Evolutionary conservation across 1,140 invertebrate species (phyloP).

Genomic region (Coptotermes formosanus): DNA sequence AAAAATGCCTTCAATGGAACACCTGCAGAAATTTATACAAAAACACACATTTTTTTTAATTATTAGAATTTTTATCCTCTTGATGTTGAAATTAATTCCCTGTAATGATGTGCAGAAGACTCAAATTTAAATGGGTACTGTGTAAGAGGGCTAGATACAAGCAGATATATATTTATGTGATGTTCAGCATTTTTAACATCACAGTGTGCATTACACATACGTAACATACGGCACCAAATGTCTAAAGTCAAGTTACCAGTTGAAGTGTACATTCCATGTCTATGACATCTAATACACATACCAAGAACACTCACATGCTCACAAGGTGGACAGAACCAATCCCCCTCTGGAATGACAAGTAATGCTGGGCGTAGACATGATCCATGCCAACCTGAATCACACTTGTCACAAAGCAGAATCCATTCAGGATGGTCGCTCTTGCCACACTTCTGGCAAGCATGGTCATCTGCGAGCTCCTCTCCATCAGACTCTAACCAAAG

Average conservation of each 20-base stretch:
- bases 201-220: too few species aligned
- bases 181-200: too few species aligned
- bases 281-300: too few species aligned
- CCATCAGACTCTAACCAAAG: conserved; percentile 29
- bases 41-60: not conserved
- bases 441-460: conserved; percentile 80
- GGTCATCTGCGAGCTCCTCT: conserved; percentile 57
- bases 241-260: too few species aligned
- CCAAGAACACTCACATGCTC: conserved; percentile 62
- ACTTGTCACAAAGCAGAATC: conserved; percentile 92
- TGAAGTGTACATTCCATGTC: too few species aligned
- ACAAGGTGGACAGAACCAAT: conserved; percentile 97
- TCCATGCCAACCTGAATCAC: conserved; percentile 93
- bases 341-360: conserved; percentile 90
- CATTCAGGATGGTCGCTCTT: conserved; percentile 92
- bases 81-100: too few species aligned
- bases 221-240: too few species aligned
- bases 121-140: too few species aligned
- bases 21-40: not conserved
- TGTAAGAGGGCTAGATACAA: too few species aligned
- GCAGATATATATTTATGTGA: too few species aligned
- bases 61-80: too few species aligned
- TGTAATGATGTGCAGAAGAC: too few species aligned
- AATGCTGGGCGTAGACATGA: conserved; percentile 87
- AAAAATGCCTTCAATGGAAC: conserved; percentile 37